phyloP scores from a whole-genome alignment of 64 coral and sea anemone species.

The Hydrozoanthus tunicans region DNA sequence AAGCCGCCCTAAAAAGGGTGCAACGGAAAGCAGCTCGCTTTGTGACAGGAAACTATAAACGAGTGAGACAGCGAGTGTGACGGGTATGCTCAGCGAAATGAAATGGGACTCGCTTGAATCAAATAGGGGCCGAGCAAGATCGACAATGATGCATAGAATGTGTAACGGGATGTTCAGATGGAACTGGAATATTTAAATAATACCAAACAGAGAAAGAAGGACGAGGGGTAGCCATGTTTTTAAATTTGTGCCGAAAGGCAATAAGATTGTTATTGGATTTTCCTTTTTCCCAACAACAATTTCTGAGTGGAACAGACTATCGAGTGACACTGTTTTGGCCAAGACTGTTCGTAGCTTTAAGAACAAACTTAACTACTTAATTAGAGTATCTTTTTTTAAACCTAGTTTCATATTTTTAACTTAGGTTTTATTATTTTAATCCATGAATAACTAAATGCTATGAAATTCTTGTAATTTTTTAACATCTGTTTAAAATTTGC shows the following conservation, averaged over 20 bases:
- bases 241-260: not conserved
- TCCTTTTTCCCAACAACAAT: too few species aligned
- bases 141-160: not conserved
- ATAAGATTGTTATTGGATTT: too few species aligned
- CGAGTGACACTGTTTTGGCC: too few species aligned
- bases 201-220: not conserved
- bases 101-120: not conserved
- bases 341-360: too few species aligned
- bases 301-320: too few species aligned
- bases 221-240: not conserved
- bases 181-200: not conserved
- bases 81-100: not conserved
- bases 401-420: too few species aligned
- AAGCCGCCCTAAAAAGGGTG: conserved; percentile 35
- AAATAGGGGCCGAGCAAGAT: not conserved
- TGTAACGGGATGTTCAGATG: not conserved
- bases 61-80: conserved; percentile 32
- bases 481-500: too few species aligned
- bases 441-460: too few species aligned
- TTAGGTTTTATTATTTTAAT: too few species aligned
- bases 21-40: conserved; percentile 48
- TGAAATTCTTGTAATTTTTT: too few species aligned
- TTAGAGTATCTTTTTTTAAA: too few species aligned
- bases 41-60: not conserved
- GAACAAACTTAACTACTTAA: too few species aligned